These are phyloP conservation scores for Leptopterna dolabrata DNA, from an alignment of 2,888 invertebrate species.

Conservation along the genomic window DNA sequence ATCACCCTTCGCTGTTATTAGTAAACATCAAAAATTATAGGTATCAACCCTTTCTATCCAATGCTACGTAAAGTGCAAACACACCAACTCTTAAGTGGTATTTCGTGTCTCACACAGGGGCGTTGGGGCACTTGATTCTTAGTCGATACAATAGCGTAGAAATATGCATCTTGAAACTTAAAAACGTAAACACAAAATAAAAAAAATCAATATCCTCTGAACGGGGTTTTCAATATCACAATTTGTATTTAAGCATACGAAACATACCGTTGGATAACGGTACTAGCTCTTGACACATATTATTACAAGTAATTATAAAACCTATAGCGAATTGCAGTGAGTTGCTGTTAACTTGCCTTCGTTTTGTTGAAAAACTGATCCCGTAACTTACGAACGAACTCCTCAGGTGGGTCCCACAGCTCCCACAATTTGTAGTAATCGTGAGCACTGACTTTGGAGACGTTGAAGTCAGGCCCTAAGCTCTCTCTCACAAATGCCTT, in stretches of 20 bases:
- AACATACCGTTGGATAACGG: neutral
- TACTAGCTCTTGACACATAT: neutral
- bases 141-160: neutral
- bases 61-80: too few relatives aligned
- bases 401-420: slow-evolving; percentile 40
- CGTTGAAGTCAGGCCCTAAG: slow-evolving; percentile 50
- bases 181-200: neutral
- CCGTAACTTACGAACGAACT: slow-evolving; percentile 41
- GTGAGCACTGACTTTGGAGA: slow-evolving; percentile 53
- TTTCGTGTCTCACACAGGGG: too few relatives aligned
- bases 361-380: slow-evolving; percentile 30
- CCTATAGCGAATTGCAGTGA: neutral
- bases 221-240: neutral
- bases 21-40: too few relatives aligned
- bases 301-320: neutral
- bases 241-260: neutral
- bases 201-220: neutral
- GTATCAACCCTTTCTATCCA: too few relatives aligned
- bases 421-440: slow-evolving; percentile 52
- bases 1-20: too few relatives aligned
- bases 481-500: slow-evolving; percentile 58
- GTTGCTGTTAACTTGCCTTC: neutral
- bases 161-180: neutral
- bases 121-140: too few relatives aligned
- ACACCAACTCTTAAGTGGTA: too few relatives aligned